Base-by-base conservation (phyloP, 2,113 vertebrate genomes). In the Pomatostomus ruficeps region DNA sequence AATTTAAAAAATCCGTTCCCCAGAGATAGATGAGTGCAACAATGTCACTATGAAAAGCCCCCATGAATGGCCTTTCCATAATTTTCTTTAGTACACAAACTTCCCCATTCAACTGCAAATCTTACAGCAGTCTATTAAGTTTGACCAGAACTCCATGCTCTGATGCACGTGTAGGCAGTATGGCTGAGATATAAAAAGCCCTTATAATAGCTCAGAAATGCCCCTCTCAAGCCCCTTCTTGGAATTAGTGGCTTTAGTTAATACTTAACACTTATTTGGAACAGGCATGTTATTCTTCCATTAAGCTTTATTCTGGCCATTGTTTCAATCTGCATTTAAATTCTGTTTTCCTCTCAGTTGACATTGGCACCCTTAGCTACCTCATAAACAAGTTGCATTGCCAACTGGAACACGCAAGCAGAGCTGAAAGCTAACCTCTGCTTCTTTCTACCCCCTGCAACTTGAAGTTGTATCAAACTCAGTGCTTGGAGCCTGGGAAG, bases 271-370 rank as follows among this genome's bases (percentile, higher is more conserved):
- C 51, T 88, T 85, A 52, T 23, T 94, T 92, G 88, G 88, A 96
- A 96, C 59, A 84, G 57, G 22, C 71, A 49, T 13, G 36, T 76
- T 88, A 85, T 93, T 94, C 76, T 95, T 90, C 61, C 72, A 61
- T 77, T 93, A 85, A 66, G 63, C 51, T 83, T 93, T 93, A 77
- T 91, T 93, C 82, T 93, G 43, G 55, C 88, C 48, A 29, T 83
- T 97, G 71, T 90, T 77, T 61, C 78, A 67, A 58, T 80, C 67
- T 83, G 63, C 58, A 96, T 96, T 96, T 93, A 62, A 93, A 88
- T 89, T 92, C 72, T 2, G 21, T 81, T 94, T 96, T 85, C n/a
- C 71, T 91, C 75, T 92, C 1, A 0, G 29, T 12, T 94, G 82
- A 86, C 85, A 95, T 31, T 49, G 7, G 28, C 54, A 70, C 65